phyloP scores from a whole-genome alignment of 1,140 invertebrate genomes.

The Drosophila micromelanica region DNA sequence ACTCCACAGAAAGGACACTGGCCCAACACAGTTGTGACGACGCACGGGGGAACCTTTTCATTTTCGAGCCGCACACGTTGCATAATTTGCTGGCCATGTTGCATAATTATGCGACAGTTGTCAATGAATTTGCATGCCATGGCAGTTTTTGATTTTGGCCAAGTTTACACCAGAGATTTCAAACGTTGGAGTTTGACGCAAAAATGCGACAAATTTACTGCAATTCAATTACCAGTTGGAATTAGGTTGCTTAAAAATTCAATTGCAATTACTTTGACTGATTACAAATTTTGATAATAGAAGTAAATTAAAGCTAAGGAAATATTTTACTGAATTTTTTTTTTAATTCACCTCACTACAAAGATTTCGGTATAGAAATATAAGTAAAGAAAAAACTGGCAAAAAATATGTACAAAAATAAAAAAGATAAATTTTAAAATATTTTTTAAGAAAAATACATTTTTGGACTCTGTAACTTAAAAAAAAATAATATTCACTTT shows the following conservation, averaged over 20 bases:
- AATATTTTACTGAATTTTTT: no score
- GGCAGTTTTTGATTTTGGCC: slow-evolving; percentile 12
- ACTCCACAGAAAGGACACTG: slow-evolving; percentile 4
- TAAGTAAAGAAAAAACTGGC: no score
- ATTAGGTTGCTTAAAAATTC: neutral
- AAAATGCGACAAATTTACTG: slow-evolving; percentile 23
- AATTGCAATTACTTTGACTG: neutral
- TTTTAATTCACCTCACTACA: no score
- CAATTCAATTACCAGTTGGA: slow-evolving; percentile 43
- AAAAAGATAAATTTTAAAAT: no score
- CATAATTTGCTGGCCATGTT: slow-evolving; percentile 65
- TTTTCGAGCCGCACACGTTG: slow-evolving; percentile 65
- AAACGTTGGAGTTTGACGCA: neutral
- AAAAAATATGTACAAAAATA: no score
- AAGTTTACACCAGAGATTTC: slow-evolving; percentile 33
- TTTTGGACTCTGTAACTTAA: no score
- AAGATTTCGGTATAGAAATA: no score
- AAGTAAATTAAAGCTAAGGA: neutral
- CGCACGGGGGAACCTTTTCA: slow-evolving; percentile 54
- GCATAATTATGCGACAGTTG: slow-evolving; percentile 74
- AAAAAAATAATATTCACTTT: no score
- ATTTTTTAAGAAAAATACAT: no score
- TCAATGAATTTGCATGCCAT: slow-evolving; percentile 62
- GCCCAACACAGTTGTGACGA: neutral
- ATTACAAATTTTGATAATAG: no score